Percentiles rank a stretch among this genome's conserved stretches.
Evolutionary conservation across 2,888 invertebrate genomes (phyloP).

Genomic region (Hylaea fasciaria): DNA sequence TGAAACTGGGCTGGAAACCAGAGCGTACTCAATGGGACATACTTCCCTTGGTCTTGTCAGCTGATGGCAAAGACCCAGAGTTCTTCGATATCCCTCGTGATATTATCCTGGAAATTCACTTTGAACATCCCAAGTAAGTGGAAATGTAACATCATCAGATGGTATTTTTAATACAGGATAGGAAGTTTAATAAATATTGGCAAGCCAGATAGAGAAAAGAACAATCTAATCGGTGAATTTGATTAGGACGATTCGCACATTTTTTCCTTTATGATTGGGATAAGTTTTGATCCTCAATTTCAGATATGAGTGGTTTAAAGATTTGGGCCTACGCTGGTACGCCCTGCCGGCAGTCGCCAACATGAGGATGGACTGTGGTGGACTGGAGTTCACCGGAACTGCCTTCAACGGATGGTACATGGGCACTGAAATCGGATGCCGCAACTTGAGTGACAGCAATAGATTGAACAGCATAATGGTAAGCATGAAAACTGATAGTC

Average conservation of each 20-base stretch:
- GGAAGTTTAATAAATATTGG: too few relatives aligned
- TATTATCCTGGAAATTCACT: conserved; percentile 92
- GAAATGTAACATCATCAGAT: too few relatives aligned
- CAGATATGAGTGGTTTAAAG: conserved; percentile 95
- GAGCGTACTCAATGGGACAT: conserved; percentile 94
- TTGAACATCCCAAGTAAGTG: conserved; percentile 95
- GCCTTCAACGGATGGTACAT: conserved; percentile 99
- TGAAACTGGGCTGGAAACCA: conserved; percentile 94
- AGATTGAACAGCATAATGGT: conserved; percentile 95
- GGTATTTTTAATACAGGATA: too few relatives aligned
- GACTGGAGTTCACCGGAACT: conserved; percentile 95
- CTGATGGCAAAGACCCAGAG: conserved; percentile 97
- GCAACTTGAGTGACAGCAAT: conserved; percentile 94
- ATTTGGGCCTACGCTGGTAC: conserved; percentile 95
- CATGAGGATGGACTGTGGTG: conserved; percentile 97
- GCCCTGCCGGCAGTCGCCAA: conserved; percentile 94
- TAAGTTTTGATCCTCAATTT: conserved; percentile 14
- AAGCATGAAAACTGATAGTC: conserved; percentile 34
- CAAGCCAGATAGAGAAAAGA: too few relatives aligned
- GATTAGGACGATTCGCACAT: too few relatives aligned
- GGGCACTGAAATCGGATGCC: conserved; percentile 97
- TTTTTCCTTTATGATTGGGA: background rate
- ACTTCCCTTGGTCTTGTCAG: conserved; percentile 94
- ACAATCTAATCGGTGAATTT: too few relatives aligned
- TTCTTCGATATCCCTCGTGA: conserved; percentile 96